These are phyloP conservation scores for Hoplodrina blanda DNA, from an alignment of 2,888 invertebrate species.

Conservation along the genomic window DNA sequence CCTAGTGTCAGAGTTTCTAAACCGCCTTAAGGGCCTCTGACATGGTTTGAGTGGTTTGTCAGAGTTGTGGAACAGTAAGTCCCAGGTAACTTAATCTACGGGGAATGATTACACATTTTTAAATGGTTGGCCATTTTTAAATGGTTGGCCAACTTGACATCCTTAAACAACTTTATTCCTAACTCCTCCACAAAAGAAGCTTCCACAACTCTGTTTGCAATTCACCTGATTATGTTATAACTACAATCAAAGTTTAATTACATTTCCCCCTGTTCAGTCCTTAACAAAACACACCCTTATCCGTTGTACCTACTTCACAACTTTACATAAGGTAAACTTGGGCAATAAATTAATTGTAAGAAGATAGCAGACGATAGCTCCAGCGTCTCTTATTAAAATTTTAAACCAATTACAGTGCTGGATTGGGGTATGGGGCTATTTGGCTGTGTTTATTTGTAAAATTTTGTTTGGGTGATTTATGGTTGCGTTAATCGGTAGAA, in stretches of 20 bases:
- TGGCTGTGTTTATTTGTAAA: neutral
- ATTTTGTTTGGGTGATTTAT: neutral
- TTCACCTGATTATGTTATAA: slow-evolving; percentile 9
- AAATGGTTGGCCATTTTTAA: no score
- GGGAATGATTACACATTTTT: no score
- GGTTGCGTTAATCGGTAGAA: neutral
- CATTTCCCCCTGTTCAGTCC: slow-evolving; percentile 37
- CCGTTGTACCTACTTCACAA: slow-evolving; percentile 43
- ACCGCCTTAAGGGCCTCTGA: no score
- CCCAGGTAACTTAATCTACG: no score
- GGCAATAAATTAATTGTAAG: slow-evolving; percentile 69
- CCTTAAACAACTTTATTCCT: no score
- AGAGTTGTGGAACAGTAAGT: no score
- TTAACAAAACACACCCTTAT: slow-evolving; percentile 41
- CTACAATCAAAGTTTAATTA: slow-evolving; percentile 51
- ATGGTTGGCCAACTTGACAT: no score
- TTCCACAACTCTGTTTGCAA: neutral
- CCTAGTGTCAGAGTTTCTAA: no score
- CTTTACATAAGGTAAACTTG: slow-evolving; percentile 67
- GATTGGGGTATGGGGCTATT: neutral
- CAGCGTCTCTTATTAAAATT: slow-evolving; percentile 60
- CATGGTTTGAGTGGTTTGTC: no score
- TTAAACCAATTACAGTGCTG: slow-evolving; percentile 56
- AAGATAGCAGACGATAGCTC: slow-evolving; percentile 55
- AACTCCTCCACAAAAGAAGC: neutral